Evolutionary conservation across 92 coral and sea anemone genomes (phyloP).

Genomic region (Pocillopora grandis): DNA sequence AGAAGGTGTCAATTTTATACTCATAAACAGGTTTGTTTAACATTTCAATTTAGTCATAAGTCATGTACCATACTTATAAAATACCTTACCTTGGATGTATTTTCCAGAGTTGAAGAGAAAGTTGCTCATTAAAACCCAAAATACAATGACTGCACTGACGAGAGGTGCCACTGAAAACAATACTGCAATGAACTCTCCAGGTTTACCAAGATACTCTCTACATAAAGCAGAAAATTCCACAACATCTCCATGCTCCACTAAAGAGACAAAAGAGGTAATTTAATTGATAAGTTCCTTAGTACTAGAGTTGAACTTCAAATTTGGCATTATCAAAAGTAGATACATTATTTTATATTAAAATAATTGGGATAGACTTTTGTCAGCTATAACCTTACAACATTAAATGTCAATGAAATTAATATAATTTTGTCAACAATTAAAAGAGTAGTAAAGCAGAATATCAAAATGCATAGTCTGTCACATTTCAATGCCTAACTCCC

Average conservation of each 20-base stretch:
- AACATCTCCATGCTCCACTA: slow-evolving; percentile 69
- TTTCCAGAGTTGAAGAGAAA: slow-evolving; percentile 89
- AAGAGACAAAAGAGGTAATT: background rate
- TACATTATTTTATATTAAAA: too few species aligned
- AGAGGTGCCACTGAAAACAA: slow-evolving; percentile 83
- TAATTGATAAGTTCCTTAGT: too few species aligned
- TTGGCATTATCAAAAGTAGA: too few species aligned
- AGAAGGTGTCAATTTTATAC: too few species aligned
- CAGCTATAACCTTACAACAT: too few species aligned
- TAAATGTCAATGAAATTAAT: background rate
- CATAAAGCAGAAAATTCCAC: slow-evolving; percentile 96
- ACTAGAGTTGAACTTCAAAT: too few species aligned
- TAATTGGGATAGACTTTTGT: too few species aligned
- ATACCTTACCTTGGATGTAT: slow-evolving; percentile 77
- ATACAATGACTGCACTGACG: slow-evolving; percentile 90
- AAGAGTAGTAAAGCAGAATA: background rate
- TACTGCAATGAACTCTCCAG: slow-evolving; percentile 84
- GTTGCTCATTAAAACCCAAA: slow-evolving; percentile 93
- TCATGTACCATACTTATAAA: too few species aligned
- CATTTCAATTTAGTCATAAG: too few species aligned
- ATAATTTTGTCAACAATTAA: background rate
- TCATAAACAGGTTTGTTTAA: too few species aligned
- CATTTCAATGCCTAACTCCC: too few species aligned
- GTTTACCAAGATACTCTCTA: slow-evolving; percentile 76
- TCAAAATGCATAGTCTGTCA: too few species aligned